Evolutionary conservation across 2,888 invertebrate species (phyloP), one percentile per base, ranked within the genome.

Genomic region (Rhagonycha fulva): DNA sequence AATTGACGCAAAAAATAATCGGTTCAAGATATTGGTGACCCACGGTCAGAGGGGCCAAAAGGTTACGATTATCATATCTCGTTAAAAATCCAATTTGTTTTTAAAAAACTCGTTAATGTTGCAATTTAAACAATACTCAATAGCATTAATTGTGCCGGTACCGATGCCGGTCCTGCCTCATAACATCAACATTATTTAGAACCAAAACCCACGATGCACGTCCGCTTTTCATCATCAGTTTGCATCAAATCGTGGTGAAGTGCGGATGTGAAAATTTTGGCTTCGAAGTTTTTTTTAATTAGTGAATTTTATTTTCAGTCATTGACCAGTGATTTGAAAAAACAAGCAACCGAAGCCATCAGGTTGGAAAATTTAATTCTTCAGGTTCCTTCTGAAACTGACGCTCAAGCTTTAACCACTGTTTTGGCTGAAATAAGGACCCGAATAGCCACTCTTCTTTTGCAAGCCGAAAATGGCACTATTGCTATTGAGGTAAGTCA

Each of bases 381-480:
- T 84, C 89, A 90, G 81, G 88, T 93, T 81, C 91, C 92, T 14
- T 90, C 91, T 74, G 94, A 94, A 87, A 87, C 89, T 62, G 94
- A 94, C 83, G 91, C 91, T 14, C 90, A 91, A 84, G 86, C 87
- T 30, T 86, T 94, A 75, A 86, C 90, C 24, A 89, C 89, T 69
- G 91, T 91, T 76, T 87, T 94, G 74, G 87, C 90, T 19, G 88
- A 89, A 69, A 91, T 94, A 83, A 90, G 91, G 81, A 90, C 91
- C 69, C 91, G 93, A 80, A 92, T 95, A 77, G 89, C 91, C 71
- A 90, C 91, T 73, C 89, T 96, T 61, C 85, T 94, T 72, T 89
- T 90, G 1, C 93, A 95, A 84, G 93, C 94, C 0, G 91, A 93
- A 72, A 91, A 93, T 85, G 94, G 94, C 77, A 89, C 84, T 61